Conservation (phyloP, 2,797 vertebrate genomes). For the Prunella strophiata region DNA sequence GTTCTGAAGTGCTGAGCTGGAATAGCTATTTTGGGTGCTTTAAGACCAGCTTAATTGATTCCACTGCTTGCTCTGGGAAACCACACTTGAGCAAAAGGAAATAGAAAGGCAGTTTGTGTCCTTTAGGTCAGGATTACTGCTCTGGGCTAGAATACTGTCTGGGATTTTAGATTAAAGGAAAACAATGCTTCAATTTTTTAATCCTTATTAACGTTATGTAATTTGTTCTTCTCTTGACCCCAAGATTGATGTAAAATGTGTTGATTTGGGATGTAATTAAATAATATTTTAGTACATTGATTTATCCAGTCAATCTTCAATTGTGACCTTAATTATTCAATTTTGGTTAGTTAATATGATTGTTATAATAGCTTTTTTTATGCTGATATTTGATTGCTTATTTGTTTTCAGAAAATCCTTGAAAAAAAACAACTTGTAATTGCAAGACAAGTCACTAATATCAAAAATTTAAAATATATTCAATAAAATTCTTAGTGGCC, state of each 20-base stretch:
- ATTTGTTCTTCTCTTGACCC: background rate
- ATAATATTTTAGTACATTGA: background rate
- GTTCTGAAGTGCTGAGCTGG: background rate
- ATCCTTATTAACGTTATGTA: background rate
- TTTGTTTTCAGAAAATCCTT: background rate
- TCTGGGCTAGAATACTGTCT: background rate
- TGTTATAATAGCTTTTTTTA: background rate
- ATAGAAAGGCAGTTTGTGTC: background rate
- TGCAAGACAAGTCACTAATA: background rate
- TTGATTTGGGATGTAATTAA: background rate
- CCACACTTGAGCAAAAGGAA: background rate
- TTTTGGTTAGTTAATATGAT: background rate
- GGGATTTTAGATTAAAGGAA: slow-evolving; percentile 18
- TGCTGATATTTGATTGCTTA: background rate
- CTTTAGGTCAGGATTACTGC: background rate
- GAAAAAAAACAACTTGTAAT: background rate
- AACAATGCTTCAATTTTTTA: background rate
- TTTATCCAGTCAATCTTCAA: background rate
- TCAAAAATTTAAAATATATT: background rate
- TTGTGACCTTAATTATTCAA: background rate
- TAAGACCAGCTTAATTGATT: background rate
- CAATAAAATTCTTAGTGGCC: background rate
- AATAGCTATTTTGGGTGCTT: background rate
- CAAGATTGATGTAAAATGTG: background rate
- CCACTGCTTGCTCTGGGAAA: background rate